Evolutionary conservation across 2,888 invertebrate species (phyloP).

Genomic region (Cryptosula pallasiana): DNA sequence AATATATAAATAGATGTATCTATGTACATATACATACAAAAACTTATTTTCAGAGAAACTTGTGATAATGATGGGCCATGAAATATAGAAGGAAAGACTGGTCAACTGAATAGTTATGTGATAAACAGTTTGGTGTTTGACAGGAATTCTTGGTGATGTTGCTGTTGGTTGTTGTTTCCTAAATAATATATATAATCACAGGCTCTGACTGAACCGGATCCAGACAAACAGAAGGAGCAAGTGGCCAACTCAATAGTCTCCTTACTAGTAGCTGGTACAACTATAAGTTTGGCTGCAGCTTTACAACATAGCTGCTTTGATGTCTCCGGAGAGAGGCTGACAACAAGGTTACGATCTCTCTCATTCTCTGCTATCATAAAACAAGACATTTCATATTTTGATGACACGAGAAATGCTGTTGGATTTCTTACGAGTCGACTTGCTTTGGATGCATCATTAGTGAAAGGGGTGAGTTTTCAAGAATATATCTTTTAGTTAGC

Average conservation of each 20-base stretch:
- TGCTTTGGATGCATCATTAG: constrained; percentile 69
- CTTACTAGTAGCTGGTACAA: background rate
- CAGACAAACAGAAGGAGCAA: background rate
- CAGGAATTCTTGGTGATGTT: too few species aligned
- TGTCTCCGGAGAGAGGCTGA: constrained; percentile 70
- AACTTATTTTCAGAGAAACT: too few species aligned
- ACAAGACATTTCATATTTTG: constrained; percentile 71
- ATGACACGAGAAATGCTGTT: constrained; percentile 64
- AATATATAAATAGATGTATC: too few species aligned
- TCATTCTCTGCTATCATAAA: constrained; percentile 49
- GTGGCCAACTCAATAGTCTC: background rate
- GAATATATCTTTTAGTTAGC: too few species aligned
- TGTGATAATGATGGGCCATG: too few species aligned
- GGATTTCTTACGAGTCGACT: constrained; percentile 67
- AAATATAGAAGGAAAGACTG: too few species aligned
- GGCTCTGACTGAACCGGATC: background rate
- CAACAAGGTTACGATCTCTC: constrained; percentile 61
- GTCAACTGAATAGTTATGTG: too few species aligned
- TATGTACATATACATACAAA: too few species aligned
- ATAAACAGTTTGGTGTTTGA: too few species aligned
- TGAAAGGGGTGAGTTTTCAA: constrained; percentile 66
- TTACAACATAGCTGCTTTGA: constrained; percentile 60
- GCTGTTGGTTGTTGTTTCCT: too few species aligned
- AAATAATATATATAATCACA: background rate
- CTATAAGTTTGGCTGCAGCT: constrained; percentile 1